Base-by-base conservation (phyloP, 1,140 invertebrate species). In the Ephestia elutella region DNA sequence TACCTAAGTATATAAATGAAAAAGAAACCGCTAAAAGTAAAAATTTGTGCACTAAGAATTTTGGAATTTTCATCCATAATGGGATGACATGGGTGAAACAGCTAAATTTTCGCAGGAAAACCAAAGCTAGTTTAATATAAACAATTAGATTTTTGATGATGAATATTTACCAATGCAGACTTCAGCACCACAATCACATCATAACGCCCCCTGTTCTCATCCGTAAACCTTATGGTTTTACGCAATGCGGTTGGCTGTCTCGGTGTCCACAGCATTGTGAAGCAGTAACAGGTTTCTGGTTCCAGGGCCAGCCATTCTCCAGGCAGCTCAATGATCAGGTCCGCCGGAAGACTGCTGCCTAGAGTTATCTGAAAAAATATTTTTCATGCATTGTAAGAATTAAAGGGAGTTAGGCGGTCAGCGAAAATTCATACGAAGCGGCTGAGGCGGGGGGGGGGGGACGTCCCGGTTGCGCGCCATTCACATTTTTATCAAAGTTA, bases 171-270 rank as follows among this genome's bases (percentile, higher is more conserved):
- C 77, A 87, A 73, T 65, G 71, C 65, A 63, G 88, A 86, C 78
- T 92, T 92, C 1, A 92, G 90, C 2, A 92, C 90, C 25, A 94
- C 73, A 54, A 91, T 82, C n/a, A 94, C 89, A 68, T 94, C 93
- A 77, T 92, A 92, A 68, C 92, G 91, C 15, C 92, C 90, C 63
- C 91, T 90, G 56, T 90, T 89, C 54, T 89, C 91, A 81, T 93
- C 92, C 0, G 88, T 89, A 13, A 94, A 80, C 63, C 91, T 90
- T 17, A 94, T 70, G 0, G 89, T 91, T 65, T 93, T 91, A 62
- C 93, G 87, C 69, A 91, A 91, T 3, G 90, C 82, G 18, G 91
- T 91, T 54, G 83, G 83, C 55, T 91, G 82, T 28, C 59, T 78
- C 0, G 93, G 93, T 10, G 70, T 89, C 93, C 93, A 94, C 32